Evolutionary conservation across 2,113 vertebrate genomes (phyloP).

Genomic region (Todiramphus chloris): DNA sequence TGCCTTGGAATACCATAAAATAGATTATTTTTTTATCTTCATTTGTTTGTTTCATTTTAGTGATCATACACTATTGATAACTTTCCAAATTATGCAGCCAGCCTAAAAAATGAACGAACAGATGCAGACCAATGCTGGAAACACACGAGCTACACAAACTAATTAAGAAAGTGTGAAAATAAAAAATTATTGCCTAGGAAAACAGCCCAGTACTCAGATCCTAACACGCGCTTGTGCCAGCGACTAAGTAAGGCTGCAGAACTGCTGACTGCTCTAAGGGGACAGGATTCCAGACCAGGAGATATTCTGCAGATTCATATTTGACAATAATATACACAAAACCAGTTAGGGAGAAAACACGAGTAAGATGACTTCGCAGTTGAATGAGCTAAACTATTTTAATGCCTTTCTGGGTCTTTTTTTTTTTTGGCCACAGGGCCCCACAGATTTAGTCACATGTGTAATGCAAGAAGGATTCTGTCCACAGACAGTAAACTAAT

Average conservation of each 20-base stretch:
- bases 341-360: background rate
- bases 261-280: background rate
- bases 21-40: background rate
- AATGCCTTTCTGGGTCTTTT: slow-evolving; percentile 9
- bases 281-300: background rate
- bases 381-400: slow-evolving; percentile 8
- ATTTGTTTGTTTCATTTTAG: background rate
- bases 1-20: background rate
- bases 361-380: background rate
- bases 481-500: slow-evolving; percentile 10
- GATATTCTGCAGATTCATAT: slow-evolving; percentile 24
- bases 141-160: background rate
- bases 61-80: rapidly evolving
- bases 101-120: background rate
- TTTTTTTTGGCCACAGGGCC: background rate
- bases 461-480: background rate
- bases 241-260: background rate
- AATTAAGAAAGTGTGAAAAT: background rate
- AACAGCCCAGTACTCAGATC: background rate
- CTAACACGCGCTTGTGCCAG: background rate
- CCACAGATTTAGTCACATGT: background rate
- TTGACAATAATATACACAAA: slow-evolving; percentile 14
- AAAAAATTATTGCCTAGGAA: background rate
- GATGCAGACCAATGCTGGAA: background rate
- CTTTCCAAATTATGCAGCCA: background rate